Evolutionary conservation across 1,140 invertebrate genomes (phyloP).

Genomic region (Kradibia gibbosae): DNA sequence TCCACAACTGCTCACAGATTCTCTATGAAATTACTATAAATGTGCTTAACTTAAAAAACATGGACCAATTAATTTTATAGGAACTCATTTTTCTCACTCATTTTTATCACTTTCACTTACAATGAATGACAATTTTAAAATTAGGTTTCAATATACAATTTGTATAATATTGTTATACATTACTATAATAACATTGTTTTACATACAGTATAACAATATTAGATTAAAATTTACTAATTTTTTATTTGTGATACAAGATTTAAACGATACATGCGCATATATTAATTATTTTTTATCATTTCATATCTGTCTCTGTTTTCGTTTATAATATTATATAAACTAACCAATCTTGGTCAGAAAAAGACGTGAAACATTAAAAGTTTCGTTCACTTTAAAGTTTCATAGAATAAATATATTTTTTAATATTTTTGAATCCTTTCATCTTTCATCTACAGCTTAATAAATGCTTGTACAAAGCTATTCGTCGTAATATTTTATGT

Average conservation of each 20-base stretch:
- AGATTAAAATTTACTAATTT: no score
- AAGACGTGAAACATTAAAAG: constrained; percentile 41
- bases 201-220: no score
- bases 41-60: no score
- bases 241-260: constrained; percentile 57
- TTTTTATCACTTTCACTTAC: no score
- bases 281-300: constrained; percentile 47
- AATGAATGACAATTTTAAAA: no score
- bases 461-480: not conserved
- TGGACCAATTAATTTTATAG: no score
- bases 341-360: constrained; percentile 56
- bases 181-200: no score
- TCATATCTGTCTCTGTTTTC: not conserved
- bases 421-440: not conserved
- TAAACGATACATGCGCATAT: constrained; percentile 58
- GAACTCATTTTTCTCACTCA: no score
- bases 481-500: not conserved
- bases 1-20: no score
- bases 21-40: no score
- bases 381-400: constrained; percentile 39
- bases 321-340: constrained; percentile 58
- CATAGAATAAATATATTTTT: constrained; percentile 1
- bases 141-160: no score
- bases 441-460: not conserved
- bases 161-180: no score